Evolutionary conservation across 2,113 vertebrate genomes (phyloP), one percentile per base, ranked within the genome.

Genomic region (Nettapus auritus): DNA sequence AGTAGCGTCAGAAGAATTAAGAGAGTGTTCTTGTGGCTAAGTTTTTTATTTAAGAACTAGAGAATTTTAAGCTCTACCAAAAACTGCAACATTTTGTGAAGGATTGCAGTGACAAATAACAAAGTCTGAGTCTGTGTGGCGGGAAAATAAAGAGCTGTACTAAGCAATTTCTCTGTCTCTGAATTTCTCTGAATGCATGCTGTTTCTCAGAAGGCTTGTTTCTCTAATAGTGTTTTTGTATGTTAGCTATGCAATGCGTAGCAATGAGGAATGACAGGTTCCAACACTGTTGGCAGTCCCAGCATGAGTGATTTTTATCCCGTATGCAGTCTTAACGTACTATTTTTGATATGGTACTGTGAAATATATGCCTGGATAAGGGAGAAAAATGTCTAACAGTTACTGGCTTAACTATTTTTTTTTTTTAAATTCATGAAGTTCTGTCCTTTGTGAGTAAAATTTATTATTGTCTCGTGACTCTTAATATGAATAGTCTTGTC

Each of bases 11-110:
- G 48, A 59, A 40, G 38, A 79, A 44, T 62, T 88, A 66, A 62
- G 19, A 25, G 14, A 22, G 13, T 48, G 22, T 44, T 86, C 62
- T 77, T 52, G 11, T 48, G 13, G 59, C 38, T 77, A 31, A 89
- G 77, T 40, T 70, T 89, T 80, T 64, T 57, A 86, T 64, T 69
- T 94, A 93, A 90, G 63, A 73, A 48, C 48, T 48, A 26, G 67
- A 42, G 76, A 93, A 93, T 94, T 79, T 88, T 86, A 95, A 93
- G 79, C 75, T 76, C 11, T 34, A 34, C 57, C 63, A 92, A 86
- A 88, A 95, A 42, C 21, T 9, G 67, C 33, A 85, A 16, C 38
- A 13, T 76, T 90, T 90, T 94, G 86, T 62, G 40, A 90, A 69
- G 53, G 67, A 80, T 91, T 93, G 53, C 73, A 53, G 7, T 67